Conservation (phyloP, 92 coral and sea anemone genomes). For the Pocillopora grandis region DNA sequence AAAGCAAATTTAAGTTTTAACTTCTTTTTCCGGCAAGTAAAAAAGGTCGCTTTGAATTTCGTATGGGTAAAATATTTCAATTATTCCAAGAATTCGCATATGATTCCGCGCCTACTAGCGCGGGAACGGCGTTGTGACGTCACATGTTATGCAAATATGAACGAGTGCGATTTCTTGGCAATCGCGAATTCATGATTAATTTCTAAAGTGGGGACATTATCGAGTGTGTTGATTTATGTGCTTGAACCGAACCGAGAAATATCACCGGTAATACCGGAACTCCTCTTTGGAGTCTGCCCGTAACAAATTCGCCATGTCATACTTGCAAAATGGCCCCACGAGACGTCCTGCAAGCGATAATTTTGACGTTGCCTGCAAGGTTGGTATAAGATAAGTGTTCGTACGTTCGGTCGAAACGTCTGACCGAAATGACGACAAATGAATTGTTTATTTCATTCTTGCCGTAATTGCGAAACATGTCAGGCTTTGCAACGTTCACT, state of each 20-base stretch:
- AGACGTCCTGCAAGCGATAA: conserved; percentile 80
- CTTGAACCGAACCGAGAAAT: conserved; percentile 8
- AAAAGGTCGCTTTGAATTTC: too few species aligned
- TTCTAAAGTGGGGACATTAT: not conserved
- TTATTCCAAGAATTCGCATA: conserved; percentile 7
- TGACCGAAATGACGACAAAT: not conserved
- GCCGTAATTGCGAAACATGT: not conserved
- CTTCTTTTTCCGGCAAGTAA: too few species aligned
- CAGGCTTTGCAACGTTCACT: not conserved
- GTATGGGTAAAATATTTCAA: not conserved
- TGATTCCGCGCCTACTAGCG: conserved; percentile 26
- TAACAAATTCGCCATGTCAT: conserved; percentile 55
- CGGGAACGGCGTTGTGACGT: conserved; percentile 42
- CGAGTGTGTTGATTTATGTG: conserved; percentile 15
- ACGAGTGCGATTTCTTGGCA: conserved; percentile 2
- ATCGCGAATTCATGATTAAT: conserved; percentile 3
- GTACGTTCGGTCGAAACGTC: not conserved
- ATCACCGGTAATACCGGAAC: conserved; percentile 48
- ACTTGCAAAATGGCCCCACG: conserved; percentile 83
- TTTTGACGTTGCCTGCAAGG: conserved; percentile 97
- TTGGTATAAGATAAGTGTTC: conserved; percentile 10
- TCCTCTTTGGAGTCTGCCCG: conserved; percentile 18
- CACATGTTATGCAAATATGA: conserved; percentile 29
- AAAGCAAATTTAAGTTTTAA: not conserved
- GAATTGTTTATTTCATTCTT: not conserved